Conservation (phyloP, 2,888 invertebrate species). For the Protophormia terraenovae region DNA sequence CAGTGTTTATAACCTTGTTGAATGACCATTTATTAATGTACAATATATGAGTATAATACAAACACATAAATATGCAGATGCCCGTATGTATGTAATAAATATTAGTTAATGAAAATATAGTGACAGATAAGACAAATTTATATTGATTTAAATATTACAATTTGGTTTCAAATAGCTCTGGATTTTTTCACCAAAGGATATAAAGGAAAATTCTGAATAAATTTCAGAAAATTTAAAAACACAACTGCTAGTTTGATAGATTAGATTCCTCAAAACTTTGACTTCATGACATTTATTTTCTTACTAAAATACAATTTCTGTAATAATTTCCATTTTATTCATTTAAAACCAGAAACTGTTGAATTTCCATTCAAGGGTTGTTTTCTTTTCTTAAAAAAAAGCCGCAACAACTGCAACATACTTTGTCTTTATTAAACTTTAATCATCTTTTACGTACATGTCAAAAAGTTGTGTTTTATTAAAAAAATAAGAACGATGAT, state of each 20-base stretch:
- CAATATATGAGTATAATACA: neutral
- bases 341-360: neutral
- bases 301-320: too few species aligned
- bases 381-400: neutral
- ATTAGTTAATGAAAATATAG: constrained; percentile 52
- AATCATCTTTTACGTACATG: constrained; percentile 38
- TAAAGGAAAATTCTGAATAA: neutral
- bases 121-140: constrained; percentile 58
- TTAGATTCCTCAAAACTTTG: too few species aligned
- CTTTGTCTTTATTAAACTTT: constrained; percentile 27
- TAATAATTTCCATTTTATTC: too few species aligned
- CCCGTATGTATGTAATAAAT: constrained; percentile 38
- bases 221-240: too few species aligned
- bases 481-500: neutral
- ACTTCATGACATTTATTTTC: too few species aligned
- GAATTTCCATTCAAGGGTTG: neutral
- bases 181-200: too few species aligned
- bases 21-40: constrained; percentile 60
- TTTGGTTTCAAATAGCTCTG: neutral
- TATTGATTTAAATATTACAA: neutral
- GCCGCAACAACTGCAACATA: neutral
- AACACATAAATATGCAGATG: constrained; percentile 33
- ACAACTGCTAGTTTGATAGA: too few species aligned
- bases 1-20: constrained; percentile 67
- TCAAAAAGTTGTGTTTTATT: constrained; percentile 34